Evolutionary conservation across 2,888 invertebrate genomes (phyloP), one percentile per base, ranked within the genome.

Genomic region (Erebia epiphron): DNA sequence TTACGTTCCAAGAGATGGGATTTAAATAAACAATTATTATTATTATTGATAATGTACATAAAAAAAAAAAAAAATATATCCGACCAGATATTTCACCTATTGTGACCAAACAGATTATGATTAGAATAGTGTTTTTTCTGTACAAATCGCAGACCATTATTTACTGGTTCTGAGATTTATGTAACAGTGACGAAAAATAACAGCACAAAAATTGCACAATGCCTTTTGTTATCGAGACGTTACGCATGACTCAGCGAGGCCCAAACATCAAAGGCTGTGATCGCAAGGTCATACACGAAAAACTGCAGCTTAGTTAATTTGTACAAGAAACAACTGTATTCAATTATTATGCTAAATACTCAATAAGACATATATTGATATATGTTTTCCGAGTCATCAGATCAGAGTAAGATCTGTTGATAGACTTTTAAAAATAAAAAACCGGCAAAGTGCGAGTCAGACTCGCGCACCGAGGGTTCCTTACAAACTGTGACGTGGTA

Each of bases 151-250:
- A 35, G 26, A 16, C 11, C 1, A 54, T 70, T 70, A 63, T 67
- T 68, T 67, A 69, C 67, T n/a, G 52, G 56, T 61, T 43, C 46
- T 54, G 54, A 49, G 35, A 35, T 67, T 71, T 66, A 72, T 70
- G 74, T 74, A 62, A 64, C 58, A 68, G n/a, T 68, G 49, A 68
- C 67, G 64, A 75, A 71, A 69, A 69, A 35, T 7, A 35, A 35
- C 35, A 71, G 79, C 75, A 79, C 80, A 11, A 79, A n/a, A 77
- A 77, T 77, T 73, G 74, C 78, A 89, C 87, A 88, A 88, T 87
- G 80, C 79, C 79, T 78, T 85, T 88, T 88, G 86, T 85, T 78
- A 74, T 69, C 71, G 67, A 63, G 62, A 70, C 67, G 70, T 72
- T 70, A 74, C 70, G 75, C 72, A 68, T 72, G 72, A 75, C 35